phyloP scores from a whole-genome alignment of 2,888 invertebrate genomes.

The Synanthedon myopaeformis region DNA sequence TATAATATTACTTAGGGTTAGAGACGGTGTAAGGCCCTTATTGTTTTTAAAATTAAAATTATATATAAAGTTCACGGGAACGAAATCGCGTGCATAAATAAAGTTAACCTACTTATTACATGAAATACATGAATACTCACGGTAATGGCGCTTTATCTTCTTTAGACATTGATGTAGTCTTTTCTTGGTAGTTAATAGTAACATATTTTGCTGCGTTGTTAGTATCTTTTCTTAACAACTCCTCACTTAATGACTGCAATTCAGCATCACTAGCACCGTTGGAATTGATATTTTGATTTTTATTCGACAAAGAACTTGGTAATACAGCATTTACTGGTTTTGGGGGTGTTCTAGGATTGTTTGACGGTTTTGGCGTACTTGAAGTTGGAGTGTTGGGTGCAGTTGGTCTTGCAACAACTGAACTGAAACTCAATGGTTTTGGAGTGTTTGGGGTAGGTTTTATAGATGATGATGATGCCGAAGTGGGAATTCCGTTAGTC shows the following conservation, averaged over 20 bases:
- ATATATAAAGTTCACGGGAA: no score
- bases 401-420: conserved; percentile 35
- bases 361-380: conserved; percentile 5
- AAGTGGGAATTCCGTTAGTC: conserved; percentile 10
- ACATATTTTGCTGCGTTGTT: conserved; percentile 80
- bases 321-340: conserved; percentile 30
- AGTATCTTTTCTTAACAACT: conserved; percentile 76
- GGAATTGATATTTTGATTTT: conserved; percentile 22
- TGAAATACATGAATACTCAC: conserved; percentile 62
- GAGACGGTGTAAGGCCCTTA: no score
- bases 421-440: conserved; percentile 45
- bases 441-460: conserved; percentile 19
- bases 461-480: conserved; percentile 7
- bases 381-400: conserved; percentile 15
- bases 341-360: conserved; percentile 8
- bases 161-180: conserved; percentile 76
- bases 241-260: conserved; percentile 77
- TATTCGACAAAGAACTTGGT: conserved; percentile 52
- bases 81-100: no score
- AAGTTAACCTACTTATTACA: no score
- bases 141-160: conserved; percentile 80
- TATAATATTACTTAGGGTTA: no score
- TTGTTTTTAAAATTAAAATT: no score
- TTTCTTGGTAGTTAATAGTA: conserved; percentile 80
- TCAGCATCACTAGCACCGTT: conserved; percentile 68